These are phyloP conservation scores for Leptodactylus fuscus DNA, from an alignment of 2,113 vertebrate genomes.

Conservation along the genomic window DNA sequence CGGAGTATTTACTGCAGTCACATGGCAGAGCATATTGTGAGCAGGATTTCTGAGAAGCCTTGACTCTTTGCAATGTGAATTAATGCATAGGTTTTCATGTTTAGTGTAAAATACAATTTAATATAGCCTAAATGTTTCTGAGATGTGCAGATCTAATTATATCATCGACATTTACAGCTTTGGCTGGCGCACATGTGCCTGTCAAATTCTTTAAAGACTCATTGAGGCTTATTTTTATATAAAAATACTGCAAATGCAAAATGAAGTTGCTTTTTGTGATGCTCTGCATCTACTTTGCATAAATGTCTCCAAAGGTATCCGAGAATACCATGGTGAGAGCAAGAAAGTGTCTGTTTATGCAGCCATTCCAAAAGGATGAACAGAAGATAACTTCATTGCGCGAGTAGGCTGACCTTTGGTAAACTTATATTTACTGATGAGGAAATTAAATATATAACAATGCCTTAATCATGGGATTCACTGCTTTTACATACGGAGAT, in stretches of 20 bases:
- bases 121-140: background rate
- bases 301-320: background rate
- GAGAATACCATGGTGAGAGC: background rate
- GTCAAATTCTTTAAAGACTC: conserved; percentile 4
- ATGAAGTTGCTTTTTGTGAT: background rate
- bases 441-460: background rate
- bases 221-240: background rate
- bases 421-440: background rate
- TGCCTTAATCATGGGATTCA: background rate
- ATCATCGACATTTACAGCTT: background rate
- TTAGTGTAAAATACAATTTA: background rate
- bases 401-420: background rate
- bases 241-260: background rate
- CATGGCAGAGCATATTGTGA: background rate
- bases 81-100: background rate
- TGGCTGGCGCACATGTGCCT: background rate
- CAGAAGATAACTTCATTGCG: background rate
- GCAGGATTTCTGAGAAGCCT: background rate
- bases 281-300: background rate
- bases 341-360: background rate
- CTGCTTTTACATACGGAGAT: background rate
- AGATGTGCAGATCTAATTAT: background rate
- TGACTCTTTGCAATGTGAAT: background rate
- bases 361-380: background rate
- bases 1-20: background rate